Base-by-base conservation (phyloP, 2,113 vertebrate species). In the Burhinus oedicnemus region DNA sequence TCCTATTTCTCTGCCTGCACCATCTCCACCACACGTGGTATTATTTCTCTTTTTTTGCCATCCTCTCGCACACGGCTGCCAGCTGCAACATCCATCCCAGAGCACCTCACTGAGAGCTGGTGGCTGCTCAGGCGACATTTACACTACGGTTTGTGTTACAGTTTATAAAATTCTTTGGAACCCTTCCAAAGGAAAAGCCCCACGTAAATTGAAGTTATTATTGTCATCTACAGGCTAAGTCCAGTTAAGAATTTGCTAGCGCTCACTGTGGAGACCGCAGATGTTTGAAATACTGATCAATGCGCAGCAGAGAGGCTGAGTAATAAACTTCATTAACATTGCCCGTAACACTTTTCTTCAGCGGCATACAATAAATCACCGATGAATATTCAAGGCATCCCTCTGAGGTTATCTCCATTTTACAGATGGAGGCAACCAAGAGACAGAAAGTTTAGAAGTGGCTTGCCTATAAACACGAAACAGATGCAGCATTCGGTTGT, bases 351-450 rank as follows among this genome's bases (percentile, higher is more conserved):
- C 65, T 83, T 83, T 70, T 87, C 82, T 70, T 87, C 82, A 40
- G 70, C 5, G 1, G 70, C 78, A 29, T 32, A 51, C 91, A 85
- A 58, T 93, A 96, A 96, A 96, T 91, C 82, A 84, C 47, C 57
- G 66, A 87, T 91, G 75, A 95, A 91, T 95, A 96, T 80, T 91
- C 92, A 93, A 26, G 62, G 75, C 40, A 93, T 27, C 62, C 64
- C 93, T 93, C 84, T 49, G 74, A 96, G 84, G 75, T 90, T 96
- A 96, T 94, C 92, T 91, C 42, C 30, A 70, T 95, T 93, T 93
- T 87, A 94, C 91, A 83, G 75, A 95, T 16, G 9, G 30, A 90
- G 22, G 45, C 71, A 89, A 87, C 76, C 60, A 77, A 69, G 45
- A 86, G 69, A 79, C n/a, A 78, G 74, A 72, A 85, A 91, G 78